Evolutionary conservation across 2,797 vertebrate genomes (phyloP).

Genomic region (Urophycis tenuis): DNA sequence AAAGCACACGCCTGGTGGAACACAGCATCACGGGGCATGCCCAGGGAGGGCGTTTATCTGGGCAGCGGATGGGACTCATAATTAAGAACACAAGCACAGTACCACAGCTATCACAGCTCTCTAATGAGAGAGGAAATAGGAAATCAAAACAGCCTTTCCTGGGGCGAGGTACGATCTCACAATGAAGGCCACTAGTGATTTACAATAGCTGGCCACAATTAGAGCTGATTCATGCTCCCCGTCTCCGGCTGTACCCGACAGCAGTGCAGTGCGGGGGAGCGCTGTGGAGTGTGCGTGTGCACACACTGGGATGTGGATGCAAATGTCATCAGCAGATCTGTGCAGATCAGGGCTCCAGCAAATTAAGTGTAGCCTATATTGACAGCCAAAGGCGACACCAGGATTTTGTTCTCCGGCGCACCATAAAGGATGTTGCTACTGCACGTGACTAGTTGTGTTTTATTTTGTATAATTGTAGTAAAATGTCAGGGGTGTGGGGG

Average conservation of each 20-base stretch:
- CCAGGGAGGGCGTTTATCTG: conserved; percentile 6
- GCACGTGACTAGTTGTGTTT: not conserved
- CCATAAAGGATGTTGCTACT: not conserved
- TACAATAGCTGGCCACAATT: conserved; percentile 46
- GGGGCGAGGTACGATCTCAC: conserved; percentile 37
- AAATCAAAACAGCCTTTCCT: conserved; percentile 52
- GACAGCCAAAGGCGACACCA: not conserved
- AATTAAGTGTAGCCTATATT: not conserved
- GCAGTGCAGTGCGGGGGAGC: too few species aligned
- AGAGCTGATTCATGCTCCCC: conserved; percentile 36
- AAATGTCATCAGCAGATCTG: too few species aligned
- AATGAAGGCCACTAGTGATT: conserved; percentile 43
- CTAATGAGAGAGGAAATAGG: conserved; percentile 50
- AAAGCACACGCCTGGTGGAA: not conserved
- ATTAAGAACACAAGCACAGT: conserved; percentile 42
- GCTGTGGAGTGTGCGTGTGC: too few species aligned
- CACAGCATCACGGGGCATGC: not conserved
- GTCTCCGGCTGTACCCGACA: conserved; percentile 1
- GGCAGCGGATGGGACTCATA: conserved; percentile 23
- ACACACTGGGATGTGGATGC: too few species aligned
- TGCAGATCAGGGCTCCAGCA: not conserved
- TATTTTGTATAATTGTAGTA: not conserved
- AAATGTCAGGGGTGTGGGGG: not conserved
- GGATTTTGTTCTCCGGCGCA: not conserved
- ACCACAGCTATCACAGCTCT: conserved; percentile 21